A percentile compares a stretch with the other conserved stretches of the same genome.
phyloP scores from a whole-genome alignment of 1,140 invertebrate genomes.

The Wasmannia auropunctata region DNA sequence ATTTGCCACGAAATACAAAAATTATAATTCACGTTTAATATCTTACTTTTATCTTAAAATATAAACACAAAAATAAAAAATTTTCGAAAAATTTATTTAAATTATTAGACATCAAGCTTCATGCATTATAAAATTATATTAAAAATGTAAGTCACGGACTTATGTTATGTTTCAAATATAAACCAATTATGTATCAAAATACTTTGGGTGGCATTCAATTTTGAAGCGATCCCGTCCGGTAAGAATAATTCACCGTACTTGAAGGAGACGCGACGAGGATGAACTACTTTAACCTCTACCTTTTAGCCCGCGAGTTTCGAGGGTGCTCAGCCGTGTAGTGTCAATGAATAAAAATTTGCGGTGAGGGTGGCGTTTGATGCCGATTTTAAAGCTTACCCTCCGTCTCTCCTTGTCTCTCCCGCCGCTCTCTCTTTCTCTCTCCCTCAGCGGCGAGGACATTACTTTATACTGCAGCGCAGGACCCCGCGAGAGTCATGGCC shows the following conservation, averaged over 20 bases:
- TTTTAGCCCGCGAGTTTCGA: constrained; percentile 69
- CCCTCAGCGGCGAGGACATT: constrained; percentile 64
- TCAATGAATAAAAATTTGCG: constrained; percentile 85
- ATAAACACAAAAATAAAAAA: not conserved
- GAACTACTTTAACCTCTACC: constrained; percentile 63
- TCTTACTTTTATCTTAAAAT: too few species aligned
- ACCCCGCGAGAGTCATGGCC: constrained; percentile 73
- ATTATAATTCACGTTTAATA: not conserved
- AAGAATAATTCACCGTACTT: constrained; percentile 40
- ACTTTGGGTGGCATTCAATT: not conserved
- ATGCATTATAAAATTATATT: not conserved
- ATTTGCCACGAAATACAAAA: not conserved
- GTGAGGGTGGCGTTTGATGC: constrained; percentile 81
- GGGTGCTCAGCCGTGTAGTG: constrained; percentile 81
- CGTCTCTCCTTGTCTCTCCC: constrained; percentile 28
- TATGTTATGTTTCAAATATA: not conserved
- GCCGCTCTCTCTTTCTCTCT: constrained; percentile 26
- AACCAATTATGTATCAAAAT: constrained; percentile 12
- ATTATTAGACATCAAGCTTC: not conserved
- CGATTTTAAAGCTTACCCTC: constrained; percentile 80
- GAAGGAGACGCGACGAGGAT: constrained; percentile 41
- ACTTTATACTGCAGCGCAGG: constrained; percentile 66
- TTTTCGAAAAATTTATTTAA: not conserved
- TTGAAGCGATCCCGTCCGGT: not conserved
- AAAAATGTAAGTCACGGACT: not conserved